Evolutionary conservation across 2,888 invertebrate genomes (phyloP), one percentile per base, ranked within the genome.

Genomic region (Leptinotarsa rubiginosa): DNA sequence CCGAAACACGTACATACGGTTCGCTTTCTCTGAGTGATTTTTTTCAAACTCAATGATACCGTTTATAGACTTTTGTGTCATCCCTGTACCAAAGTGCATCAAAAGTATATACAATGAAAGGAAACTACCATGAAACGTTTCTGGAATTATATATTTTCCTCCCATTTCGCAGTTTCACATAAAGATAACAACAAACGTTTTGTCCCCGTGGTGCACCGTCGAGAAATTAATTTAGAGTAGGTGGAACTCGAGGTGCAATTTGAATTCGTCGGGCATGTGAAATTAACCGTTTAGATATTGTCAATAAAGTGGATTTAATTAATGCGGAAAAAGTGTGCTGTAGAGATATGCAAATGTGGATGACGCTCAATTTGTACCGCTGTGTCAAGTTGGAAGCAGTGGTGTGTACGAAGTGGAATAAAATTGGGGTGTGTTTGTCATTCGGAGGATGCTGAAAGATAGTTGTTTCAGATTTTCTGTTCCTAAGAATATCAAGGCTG

Each of bases 301-400:
- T 81, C 81, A 80, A 81, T 81, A 80, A 78, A 80, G 80, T 79
- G 77, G 76, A 81, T 81, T 81, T 79, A 81, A 81, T 80, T 81
- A 77, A 74, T 70, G 77, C 70, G 76, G 78, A 76, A 76, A 76
- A 79, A 81, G 79, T 80, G 80, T 76, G 80, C 79, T 15, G 47
- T 16, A 64, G 76, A 75, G 78, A 79, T 80, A 79, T 78, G 79
- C 78, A 79, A 79, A 80, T 79, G 64, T n/a, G 49, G 50, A 25
- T 62, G n/a, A 31, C 41, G 62, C 62, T 41, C n/a, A 62, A 62
- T 62, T 62, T 62, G 62, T 62, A 62, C n/a, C 15, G 62, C 12
- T 31, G 41, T 62, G 41, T 62, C 41, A 41, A 62, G 41, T 62
- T 62, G 13, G 22, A 20, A 22, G 13, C 56, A 22, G 56, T 56